Conservation (phyloP, 92 coral and sea anemone genomes). For the Epizoanthus stellaris region DNA sequence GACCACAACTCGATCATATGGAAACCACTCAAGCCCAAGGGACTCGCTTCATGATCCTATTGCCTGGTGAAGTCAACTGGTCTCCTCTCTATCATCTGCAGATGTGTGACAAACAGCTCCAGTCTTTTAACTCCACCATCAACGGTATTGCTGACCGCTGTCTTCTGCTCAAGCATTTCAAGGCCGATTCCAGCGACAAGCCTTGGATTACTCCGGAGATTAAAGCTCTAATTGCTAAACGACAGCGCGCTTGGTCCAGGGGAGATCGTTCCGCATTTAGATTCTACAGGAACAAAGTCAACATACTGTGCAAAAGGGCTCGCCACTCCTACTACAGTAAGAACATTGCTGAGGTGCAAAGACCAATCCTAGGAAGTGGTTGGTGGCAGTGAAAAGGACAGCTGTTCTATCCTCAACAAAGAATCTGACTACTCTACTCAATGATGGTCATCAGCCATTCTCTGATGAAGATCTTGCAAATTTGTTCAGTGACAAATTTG, state of each 20-base stretch:
- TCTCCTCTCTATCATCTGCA: not conserved
- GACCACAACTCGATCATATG: constrained; percentile 27
- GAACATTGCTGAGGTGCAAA: constrained; percentile 28
- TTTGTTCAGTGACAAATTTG: too few relatives aligned
- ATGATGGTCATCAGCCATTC: too few relatives aligned
- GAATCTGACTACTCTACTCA: too few relatives aligned
- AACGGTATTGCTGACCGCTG: too few relatives aligned
- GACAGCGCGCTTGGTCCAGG: constrained; percentile 23
- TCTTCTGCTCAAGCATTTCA: constrained; percentile 19
- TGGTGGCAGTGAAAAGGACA: not conserved
- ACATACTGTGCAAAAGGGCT: constrained; percentile 24
- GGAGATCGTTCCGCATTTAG: constrained; percentile 21
- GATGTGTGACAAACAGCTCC: not conserved
- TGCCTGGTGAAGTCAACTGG: constrained; percentile 30
- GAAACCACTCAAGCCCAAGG: not conserved
- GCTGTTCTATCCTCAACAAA: too few relatives aligned
- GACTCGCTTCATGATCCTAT: not conserved
- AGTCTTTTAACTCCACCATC: too few relatives aligned
- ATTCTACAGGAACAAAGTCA: constrained; percentile 34
- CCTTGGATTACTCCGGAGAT: constrained; percentile 37
- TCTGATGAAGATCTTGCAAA: too few relatives aligned
- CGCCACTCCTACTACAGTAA: not conserved
- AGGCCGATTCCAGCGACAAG: constrained; percentile 33
- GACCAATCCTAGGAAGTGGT: constrained; percentile 12
- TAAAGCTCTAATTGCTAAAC: constrained; percentile 8